Conservation (phyloP, 2,888 invertebrate species). For the Thecophora atra region DNA sequence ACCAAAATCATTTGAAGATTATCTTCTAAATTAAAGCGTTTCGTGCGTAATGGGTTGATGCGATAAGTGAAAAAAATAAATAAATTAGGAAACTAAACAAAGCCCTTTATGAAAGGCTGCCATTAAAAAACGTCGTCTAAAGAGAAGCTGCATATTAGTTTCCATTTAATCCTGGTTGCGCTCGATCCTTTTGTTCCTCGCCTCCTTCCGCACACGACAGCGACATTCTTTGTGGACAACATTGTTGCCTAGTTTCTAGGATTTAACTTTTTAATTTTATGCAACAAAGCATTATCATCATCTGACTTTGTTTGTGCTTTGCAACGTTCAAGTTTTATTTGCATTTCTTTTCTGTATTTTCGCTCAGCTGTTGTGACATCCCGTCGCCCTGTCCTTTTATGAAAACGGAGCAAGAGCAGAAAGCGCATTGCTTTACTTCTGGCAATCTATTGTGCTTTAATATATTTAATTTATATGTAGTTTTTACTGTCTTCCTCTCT, state of each 20-base stretch:
- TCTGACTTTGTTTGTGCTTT: slow-evolving; percentile 8
- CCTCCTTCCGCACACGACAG: not conserved
- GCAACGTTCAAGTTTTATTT: not conserved
- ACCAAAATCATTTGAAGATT: too few relatives aligned
- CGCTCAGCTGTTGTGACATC: not conserved
- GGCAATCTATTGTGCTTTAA: slow-evolving; percentile 18
- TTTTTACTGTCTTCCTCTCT: not conserved
- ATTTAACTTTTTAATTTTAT: slow-evolving; percentile 16
- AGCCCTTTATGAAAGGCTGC: not conserved
- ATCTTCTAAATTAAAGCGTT: too few relatives aligned
- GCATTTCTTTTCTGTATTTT: not conserved
- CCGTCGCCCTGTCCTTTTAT: not conserved
- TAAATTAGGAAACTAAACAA: not conserved
- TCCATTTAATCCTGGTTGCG: not conserved
- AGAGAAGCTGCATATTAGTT: slow-evolving; percentile 1
- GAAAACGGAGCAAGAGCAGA: not conserved
- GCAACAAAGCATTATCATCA: not conserved
- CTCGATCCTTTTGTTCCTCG: not conserved
- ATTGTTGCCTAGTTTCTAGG: not conserved
- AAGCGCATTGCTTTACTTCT: not conserved
- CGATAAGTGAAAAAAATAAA: not conserved
- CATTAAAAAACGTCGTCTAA: not conserved
- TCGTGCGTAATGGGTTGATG: too few relatives aligned
- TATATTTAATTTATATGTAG: slow-evolving; percentile 16
- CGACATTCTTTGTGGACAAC: not conserved